A percentile compares a stretch with the other conserved stretches of the same genome.
Evolutionary conservation across 2,888 invertebrate genomes (phyloP).

Genomic region (Yponomeuta cagnagella): DNA sequence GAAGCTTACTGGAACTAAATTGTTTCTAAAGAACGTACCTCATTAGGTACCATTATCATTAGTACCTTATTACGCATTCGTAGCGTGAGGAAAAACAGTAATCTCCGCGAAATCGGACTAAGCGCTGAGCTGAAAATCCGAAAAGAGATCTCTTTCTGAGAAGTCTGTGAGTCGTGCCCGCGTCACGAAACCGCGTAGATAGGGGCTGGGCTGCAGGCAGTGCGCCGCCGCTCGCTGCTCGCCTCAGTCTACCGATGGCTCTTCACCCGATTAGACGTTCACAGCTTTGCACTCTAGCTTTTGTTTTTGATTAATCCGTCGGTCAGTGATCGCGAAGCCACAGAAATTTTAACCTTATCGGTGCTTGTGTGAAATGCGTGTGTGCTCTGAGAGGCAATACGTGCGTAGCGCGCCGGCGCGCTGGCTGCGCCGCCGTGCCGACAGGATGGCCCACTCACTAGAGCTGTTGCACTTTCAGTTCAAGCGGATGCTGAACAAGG

Average conservation of each 20-base stretch:
- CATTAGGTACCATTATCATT: too few relatives aligned
- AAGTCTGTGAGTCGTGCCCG: constrained; percentile 37
- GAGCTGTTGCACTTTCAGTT: constrained; percentile 84
- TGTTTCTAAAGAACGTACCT: background rate
- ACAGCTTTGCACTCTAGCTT: background rate
- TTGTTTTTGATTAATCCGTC: background rate
- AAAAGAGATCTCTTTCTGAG: constrained; percentile 34
- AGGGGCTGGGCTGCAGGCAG: constrained; percentile 12
- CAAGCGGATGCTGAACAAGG: constrained; percentile 99
- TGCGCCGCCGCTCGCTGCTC: background rate
- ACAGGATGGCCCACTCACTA: constrained; percentile 62
- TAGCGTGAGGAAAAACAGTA: background rate
- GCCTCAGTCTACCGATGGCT: constrained; percentile 8
- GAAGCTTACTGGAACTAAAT: background rate
- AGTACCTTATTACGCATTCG: too few relatives aligned
- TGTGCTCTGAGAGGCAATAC: constrained; percentile 62
- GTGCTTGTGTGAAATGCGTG: constrained; percentile 58
- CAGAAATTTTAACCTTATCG: background rate
- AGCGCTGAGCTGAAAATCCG: background rate
- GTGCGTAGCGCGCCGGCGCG: constrained; percentile 50
- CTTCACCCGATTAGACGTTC: constrained; percentile 8
- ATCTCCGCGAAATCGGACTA: background rate
- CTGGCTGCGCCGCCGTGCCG: constrained; percentile 55
- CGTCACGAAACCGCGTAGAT: constrained; percentile 9
- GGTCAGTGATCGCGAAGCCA: background rate